Evolutionary conservation across 2,888 invertebrate species (phyloP), one percentile per base, ranked within the genome.

Genomic region (Cheilosia scutellata): DNA sequence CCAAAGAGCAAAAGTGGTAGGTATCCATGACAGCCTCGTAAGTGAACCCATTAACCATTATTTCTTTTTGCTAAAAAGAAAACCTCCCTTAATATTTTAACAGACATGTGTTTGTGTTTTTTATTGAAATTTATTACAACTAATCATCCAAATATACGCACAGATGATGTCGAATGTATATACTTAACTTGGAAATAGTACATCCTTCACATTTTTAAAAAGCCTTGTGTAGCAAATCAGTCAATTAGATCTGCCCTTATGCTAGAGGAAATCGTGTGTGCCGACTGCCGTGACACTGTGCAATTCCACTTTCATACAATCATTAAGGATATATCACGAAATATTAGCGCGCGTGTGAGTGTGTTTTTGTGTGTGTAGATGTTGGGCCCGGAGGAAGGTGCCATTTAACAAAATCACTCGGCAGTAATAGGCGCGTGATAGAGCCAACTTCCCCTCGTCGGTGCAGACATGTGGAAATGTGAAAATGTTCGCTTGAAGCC

Each of bases 361-460:
- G n/a, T 60, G 25, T 62, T 33, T 63, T 37, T 55, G 29, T 27
- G 51, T 37, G 58, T 74, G 70, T 57, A 37, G 37, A 37, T 37
- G 37, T 37, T 33, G 13, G 13, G 49, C 47, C 55, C 29, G 65
- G 25, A 82, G 82, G 76, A 86, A 76, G 76, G 86, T 77, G 82
- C 76, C 82, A 86, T 86, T 86, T 82, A 77, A 72, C 76, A 72
- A 86, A 86, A 86, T 86, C 79, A 80, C 71, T 70, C 70, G 27
- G 44, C 66, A 75, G 65, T 79, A 83, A 83, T 84, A 68, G 79
- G 60, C 79, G 75, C 84, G 79, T 84, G 84, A 84, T 79, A 70
- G 80, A 76, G 75, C 53, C 68, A 84, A 75, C 65, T 79, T 84
- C 65, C 44, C 11, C 6, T 31, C 16, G n/a, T 25, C 31, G 40